These are phyloP conservation scores for Dendropsophus ebraccatus DNA, from an alignment of 2,113 vertebrate species.

Conservation along the genomic window DNA sequence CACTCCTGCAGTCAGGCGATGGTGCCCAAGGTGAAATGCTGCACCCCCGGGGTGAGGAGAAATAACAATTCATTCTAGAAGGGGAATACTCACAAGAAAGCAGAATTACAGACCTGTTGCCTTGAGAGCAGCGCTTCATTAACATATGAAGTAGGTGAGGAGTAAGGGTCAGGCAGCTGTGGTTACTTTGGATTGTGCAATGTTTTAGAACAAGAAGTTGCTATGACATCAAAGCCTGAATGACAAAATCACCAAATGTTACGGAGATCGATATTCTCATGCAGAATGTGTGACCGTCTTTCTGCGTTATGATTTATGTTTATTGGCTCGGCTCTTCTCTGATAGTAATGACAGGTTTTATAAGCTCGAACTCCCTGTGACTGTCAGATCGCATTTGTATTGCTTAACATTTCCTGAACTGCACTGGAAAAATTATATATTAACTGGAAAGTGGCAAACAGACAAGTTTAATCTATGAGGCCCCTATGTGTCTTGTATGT, in stretches of 20 bases:
- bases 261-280: neutral
- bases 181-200: neutral
- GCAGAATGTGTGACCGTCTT: neutral
- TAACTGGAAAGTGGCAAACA: too few relatives aligned
- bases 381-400: neutral
- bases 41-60: neutral
- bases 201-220: neutral
- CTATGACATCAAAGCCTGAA: neutral
- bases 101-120: neutral
- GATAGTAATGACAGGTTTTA: neutral
- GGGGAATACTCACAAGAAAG: neutral
- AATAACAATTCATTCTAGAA: neutral
- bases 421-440: too few relatives aligned
- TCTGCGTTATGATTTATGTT: too few relatives aligned
- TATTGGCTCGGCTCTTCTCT: neutral
- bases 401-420: too few relatives aligned
- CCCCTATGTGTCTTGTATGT: too few relatives aligned
- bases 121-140: neutral
- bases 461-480: too few relatives aligned
- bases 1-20: neutral
- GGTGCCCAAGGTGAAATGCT: neutral
- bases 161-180: neutral
- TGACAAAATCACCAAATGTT: neutral
- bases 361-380: neutral
- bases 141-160: neutral